phyloP scores from a whole-genome alignment of 2,797 vertebrate species.

The Natrix natrix region DNA sequence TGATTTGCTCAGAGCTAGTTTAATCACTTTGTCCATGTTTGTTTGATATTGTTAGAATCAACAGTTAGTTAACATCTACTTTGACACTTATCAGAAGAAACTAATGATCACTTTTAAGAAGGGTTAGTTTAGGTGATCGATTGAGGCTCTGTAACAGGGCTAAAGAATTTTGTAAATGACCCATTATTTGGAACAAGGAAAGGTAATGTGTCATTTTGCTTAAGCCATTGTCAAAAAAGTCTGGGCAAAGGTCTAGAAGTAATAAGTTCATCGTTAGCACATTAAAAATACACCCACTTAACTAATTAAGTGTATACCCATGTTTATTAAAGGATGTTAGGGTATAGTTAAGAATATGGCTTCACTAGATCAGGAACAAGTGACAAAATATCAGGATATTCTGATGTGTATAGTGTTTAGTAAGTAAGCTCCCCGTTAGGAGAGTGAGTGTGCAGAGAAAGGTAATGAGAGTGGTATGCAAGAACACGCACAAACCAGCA shows the following conservation, averaged over 20 bases:
- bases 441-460: too few species aligned
- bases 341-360: background rate
- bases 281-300: background rate
- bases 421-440: too few species aligned
- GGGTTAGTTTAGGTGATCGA: background rate
- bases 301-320: background rate
- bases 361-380: background rate
- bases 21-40: too few species aligned
- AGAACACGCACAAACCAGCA: too few species aligned
- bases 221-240: background rate
- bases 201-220: background rate
- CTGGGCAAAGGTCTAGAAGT: background rate
- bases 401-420: background rate
- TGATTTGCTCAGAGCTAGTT: too few species aligned
- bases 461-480: too few species aligned
- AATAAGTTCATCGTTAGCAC: background rate
- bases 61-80: too few species aligned
- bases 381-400: background rate
- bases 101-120: too few species aligned
- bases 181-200: background rate
- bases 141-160: background rate
- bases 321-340: background rate
- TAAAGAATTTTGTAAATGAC: background rate
- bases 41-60: too few species aligned
- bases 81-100: too few species aligned